Evolutionary conservation across 2,888 invertebrate genomes (phyloP), one percentile per base, ranked within the genome.

Genomic region (Sesamia inferens): DNA sequence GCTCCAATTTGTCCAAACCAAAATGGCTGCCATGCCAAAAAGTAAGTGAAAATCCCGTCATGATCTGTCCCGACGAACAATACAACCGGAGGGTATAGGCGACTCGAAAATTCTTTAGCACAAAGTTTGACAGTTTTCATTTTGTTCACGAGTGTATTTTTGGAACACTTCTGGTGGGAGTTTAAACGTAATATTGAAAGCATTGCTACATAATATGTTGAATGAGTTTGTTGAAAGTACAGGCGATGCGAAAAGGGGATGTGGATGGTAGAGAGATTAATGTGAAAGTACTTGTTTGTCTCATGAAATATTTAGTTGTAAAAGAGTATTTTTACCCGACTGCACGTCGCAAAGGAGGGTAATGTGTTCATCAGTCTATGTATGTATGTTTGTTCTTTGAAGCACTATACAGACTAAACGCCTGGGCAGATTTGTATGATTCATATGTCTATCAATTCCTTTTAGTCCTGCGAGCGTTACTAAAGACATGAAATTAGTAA

Each of bases 41-140:
- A 88, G n/a, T 31, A 31, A 87, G 87, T 88, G 87, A 87, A 88
- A 89, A 88, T 85, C 78, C 78, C 61, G 69, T 69, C 73, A 76
- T 88, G 87, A 91, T 90, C 89, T 89, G 88, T 87, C 83, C 67
- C 75, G 82, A 87, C 83, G 81, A 76, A 74, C 73, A 76, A 85
- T 80, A 88, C 83, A 82, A 75, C 79, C 76, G 74, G 67, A 31
- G 61, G 78, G 74, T 71, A 48, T 64, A 76, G 65, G 72, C 78
- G 71, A 83, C 78, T 87, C 82, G 70, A 80, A 84, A 86, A 87
- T 86, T 86, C 87, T 83, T 88, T 84, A 89, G 89, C 84, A 78
- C 76, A 65, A 89, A 88, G 86, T 89, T 88, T 84, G 80, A 73
- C 68, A 81, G 76, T 70, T 79, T 81, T 67, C 73, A 78, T 81